Base-by-base conservation (phyloP, 1,140 invertebrate species). In the Archegozetes longisetosus region DNA sequence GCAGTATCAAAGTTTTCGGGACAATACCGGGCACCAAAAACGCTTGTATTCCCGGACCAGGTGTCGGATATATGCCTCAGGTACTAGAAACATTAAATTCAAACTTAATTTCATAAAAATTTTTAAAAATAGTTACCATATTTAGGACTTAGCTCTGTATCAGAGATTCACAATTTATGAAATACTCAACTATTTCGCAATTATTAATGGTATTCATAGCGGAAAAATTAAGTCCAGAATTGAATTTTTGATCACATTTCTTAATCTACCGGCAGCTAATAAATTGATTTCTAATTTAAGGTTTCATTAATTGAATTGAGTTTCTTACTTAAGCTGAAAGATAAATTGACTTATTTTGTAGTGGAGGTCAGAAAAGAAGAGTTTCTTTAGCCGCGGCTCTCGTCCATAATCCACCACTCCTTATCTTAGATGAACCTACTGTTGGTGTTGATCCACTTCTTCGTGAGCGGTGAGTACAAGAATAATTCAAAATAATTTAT, bases 351-450 rank as follows among this genome's bases (percentile, higher is more conserved):
- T n/a, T n/a, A n/a, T n/a, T n/a, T n/a, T n/a, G n/a, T 1, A 89
- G 88, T 74, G 91, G 91, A 65, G 90, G 91, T 27, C 88, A 94
- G 72, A 88, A 93, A 68, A 77, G 91, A 47, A 78, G 90, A 62
- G 88, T 92, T 0, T 92, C 88, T 3, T 89, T 96, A 68, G 88
- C 89, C 0, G 84, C 88, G 24, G 90, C 90, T 2, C 74, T 96
- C 9, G 84, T 95, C 76, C 88, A 94, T 67, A 86, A 90, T 72
- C 90, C 91, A 0, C 85, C 92, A 71, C 76, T 95, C 20, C 73
- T 96, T 17, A 92, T 96, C 68, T 77, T 96, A 17, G 91, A 96
- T 70, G 91, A n/a, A n/a, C n/a, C n/a, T n/a, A n/a, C n/a, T n/a
- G n/a, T n/a, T n/a, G n/a, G n/a, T n/a, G n/a, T n/a, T 95, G 70